These are phyloP conservation scores for Syrphus vitripennis DNA, from an alignment of 2,888 invertebrate species.

Conservation along the genomic window DNA sequence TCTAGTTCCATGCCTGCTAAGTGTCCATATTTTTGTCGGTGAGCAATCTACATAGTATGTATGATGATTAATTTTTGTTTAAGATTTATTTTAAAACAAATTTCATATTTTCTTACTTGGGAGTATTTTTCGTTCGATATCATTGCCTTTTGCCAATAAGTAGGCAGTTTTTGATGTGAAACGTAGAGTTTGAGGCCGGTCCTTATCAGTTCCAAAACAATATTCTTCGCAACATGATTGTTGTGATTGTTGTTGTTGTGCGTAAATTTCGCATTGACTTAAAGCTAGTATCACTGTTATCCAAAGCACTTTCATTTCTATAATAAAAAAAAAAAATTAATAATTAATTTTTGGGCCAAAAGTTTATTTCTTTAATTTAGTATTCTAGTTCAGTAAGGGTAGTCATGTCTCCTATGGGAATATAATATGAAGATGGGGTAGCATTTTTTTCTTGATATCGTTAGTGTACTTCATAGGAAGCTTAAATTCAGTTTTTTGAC, in stretches of 20 bases:
- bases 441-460: too few species aligned
- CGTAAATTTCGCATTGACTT: slow-evolving; percentile 64
- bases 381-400: too few species aligned
- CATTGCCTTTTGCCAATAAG: slow-evolving; percentile 85
- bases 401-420: too few species aligned
- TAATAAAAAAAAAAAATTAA: slow-evolving; percentile 45
- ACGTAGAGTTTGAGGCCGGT: slow-evolving; percentile 79
- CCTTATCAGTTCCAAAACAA: slow-evolving; percentile 78
- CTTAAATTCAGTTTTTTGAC: too few species aligned
- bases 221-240: slow-evolving; percentile 74
- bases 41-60: slow-evolving; percentile 84
- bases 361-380: too few species aligned
- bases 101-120: slow-evolving; percentile 83
- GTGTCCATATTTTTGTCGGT: slow-evolving; percentile 88
- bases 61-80: not conserved
- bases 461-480: too few species aligned
- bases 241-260: slow-evolving; percentile 71
- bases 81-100: not conserved
- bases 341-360: too few species aligned
- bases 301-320: slow-evolving; percentile 73
- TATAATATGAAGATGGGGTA: too few species aligned
- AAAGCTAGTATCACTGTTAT: slow-evolving; percentile 72
- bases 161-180: slow-evolving; percentile 91
- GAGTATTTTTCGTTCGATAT: slow-evolving; percentile 83
- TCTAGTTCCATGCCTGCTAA: slow-evolving; percentile 87